Percentiles rank a stretch among this genome's conserved stretches.
phyloP scores from a whole-genome alignment of 2,888 invertebrate genomes.

The Diachrysia chrysitis region DNA sequence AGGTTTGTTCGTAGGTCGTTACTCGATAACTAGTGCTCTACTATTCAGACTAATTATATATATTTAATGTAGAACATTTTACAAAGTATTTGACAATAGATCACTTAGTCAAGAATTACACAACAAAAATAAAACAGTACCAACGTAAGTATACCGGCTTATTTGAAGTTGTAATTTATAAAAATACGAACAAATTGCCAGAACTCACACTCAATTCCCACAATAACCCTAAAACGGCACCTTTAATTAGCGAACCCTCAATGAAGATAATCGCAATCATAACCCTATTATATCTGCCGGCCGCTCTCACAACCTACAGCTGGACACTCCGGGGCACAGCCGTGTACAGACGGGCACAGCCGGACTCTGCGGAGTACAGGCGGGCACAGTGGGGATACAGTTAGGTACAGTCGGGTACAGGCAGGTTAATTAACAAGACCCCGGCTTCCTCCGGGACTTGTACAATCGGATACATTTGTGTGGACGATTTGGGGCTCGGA shows the following conservation, averaged over 20 bases:
- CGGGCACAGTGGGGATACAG: background rate
- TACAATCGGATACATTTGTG: conserved; percentile 36
- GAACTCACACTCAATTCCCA: background rate
- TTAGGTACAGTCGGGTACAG: conserved; percentile 59
- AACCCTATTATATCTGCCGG: conserved; percentile 43
- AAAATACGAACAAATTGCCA: background rate
- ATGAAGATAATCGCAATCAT: conserved; percentile 50
- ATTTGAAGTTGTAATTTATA: too few species aligned
- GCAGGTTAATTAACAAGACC: conserved; percentile 74
- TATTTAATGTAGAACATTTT: background rate
- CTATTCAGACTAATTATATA: background rate
- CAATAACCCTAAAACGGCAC: conserved; percentile 13
- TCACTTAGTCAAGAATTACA: background rate
- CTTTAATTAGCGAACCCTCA: conserved; percentile 38
- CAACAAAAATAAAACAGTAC: too few species aligned
- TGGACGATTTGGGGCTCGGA: conserved; percentile 23
- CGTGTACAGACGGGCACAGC: conserved; percentile 12
- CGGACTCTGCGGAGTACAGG: conserved; percentile 6
- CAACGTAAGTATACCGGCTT: too few species aligned
- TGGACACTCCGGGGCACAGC: conserved; percentile 13
- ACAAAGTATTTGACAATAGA: background rate
- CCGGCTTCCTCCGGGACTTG: conserved; percentile 38
- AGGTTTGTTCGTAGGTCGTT: too few species aligned
- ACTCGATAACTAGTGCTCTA: background rate
- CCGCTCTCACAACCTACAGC: background rate